These are phyloP conservation scores for Gymnocephalus cernua DNA, from an alignment of 2,113 vertebrate species.

Conservation along the genomic window DNA sequence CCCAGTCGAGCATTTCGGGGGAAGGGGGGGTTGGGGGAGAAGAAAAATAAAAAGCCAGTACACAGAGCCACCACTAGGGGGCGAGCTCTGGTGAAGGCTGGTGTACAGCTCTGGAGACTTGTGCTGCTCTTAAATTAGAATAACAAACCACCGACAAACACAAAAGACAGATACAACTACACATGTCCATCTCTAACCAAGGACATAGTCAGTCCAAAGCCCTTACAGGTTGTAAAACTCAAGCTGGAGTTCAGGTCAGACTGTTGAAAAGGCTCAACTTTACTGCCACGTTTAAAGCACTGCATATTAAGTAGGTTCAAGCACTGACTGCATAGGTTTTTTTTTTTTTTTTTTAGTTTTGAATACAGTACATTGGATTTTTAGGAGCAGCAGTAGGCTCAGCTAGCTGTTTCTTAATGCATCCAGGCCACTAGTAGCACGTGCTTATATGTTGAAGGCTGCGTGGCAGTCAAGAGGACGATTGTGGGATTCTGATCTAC, in stretches of 20 bases:
- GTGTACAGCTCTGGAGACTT: slow-evolving; percentile 32
- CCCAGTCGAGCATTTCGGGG: slow-evolving; percentile 3
- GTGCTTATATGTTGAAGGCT: slow-evolving; percentile 48
- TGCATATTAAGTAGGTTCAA: slow-evolving; percentile 48
- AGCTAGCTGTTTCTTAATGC: slow-evolving; percentile 27
- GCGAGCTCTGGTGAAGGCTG: slow-evolving; percentile 1
- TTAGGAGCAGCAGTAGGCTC: slow-evolving; percentile 49
- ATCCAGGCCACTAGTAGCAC: slow-evolving; percentile 43
- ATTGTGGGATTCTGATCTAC: slow-evolving; percentile 45
- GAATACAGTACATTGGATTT: slow-evolving; percentile 66
- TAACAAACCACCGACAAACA: slow-evolving; percentile 15
- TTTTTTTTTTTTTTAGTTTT: slow-evolving; percentile 27
- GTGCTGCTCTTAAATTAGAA: slow-evolving; percentile 39
- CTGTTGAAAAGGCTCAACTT: slow-evolving; percentile 38
- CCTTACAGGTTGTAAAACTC: slow-evolving; percentile 19
- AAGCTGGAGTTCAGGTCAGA: slow-evolving; percentile 11
- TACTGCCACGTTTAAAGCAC: slow-evolving; percentile 52
- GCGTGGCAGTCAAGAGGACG: slow-evolving; percentile 40
- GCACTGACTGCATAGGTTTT: slow-evolving; percentile 68
- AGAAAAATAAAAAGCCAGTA: background rate
- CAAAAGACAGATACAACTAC: background rate
- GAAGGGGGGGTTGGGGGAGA: accelerated
- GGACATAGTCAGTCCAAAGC: slow-evolving; percentile 20
- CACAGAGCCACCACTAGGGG: slow-evolving; percentile 52
- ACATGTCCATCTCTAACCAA: slow-evolving; percentile 10